Evolutionary conservation across 2,888 invertebrate genomes (phyloP), one percentile per base, ranked within the genome.

Genomic region (Drosophila yooni): DNA sequence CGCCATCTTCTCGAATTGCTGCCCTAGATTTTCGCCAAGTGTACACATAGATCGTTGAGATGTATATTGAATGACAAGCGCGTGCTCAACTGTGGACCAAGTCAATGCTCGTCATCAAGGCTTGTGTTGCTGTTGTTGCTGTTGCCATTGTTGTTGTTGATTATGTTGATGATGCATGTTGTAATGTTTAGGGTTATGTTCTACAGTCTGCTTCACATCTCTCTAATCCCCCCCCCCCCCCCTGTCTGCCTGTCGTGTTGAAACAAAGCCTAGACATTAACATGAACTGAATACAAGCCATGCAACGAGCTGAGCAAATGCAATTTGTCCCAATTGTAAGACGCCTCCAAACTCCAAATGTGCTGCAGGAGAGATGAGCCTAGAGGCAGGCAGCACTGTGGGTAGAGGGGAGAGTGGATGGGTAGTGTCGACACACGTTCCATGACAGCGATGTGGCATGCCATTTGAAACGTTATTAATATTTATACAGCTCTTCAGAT

Each of bases 251-350:
- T 50, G 40, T 51, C 50, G 36, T 61, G 65, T 56, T 51, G 54
- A 69, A 64, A 64, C 79, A 79, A 69, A 59, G 76, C 80, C 29
- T 43, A 70, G 65, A 66, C 81, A 81, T 72, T 72, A 59, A 71
- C 81, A 81, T 59, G 70, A 70, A 52, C 69, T 33, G 54, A 62
- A 72, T 54, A 67, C 79, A 74, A 60, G 54, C 40, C 78, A 57
- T 63, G 65, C 78, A 72, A 52, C 77, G 72, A 76, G 85, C 83
- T 68, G 73, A 82, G 88, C 86, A 87, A 91, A 89, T 91, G 85
- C 91, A 92, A 92, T 92, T 92, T 92, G 91, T 91, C 88, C 86
- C 90, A 88, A 88, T 88, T 91, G 90, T 85, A 77, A 71, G 61
- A 76, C 72, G 67, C 57, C 69, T 58, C 33, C 34, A 48, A 48